Percentiles rank a stretch among this genome's conserved stretches.
Conservation (phyloP, 2,888 invertebrate genomes). For the Ptilodon capucinus region DNA sequence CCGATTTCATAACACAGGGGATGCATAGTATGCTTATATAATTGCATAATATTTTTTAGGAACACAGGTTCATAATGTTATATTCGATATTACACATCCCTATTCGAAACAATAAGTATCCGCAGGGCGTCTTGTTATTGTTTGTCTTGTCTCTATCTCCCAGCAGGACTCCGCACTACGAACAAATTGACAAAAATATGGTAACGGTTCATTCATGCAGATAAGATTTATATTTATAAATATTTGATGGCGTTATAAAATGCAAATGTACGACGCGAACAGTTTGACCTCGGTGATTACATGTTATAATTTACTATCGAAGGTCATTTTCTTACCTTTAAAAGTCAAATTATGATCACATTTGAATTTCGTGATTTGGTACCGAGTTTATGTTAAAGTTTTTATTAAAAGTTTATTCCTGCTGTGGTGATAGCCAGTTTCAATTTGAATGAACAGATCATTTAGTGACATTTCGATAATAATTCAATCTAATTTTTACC, state of each 20-base stretch:
- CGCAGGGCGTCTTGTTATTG: slow-evolving; percentile 66
- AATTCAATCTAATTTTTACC: slow-evolving; percentile 23
- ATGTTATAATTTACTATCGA: slow-evolving; percentile 19
- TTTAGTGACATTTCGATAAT: slow-evolving; percentile 17
- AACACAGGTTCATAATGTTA: no score
- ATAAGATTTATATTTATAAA: slow-evolving; percentile 28
- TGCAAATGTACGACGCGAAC: slow-evolving; percentile 20
- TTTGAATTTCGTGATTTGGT: slow-evolving; percentile 17
- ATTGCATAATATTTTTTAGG: no score
- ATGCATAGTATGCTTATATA: no score
- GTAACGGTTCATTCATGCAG: slow-evolving; percentile 36
- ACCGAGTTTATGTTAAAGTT: slow-evolving; percentile 16
- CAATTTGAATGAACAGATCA: slow-evolving; percentile 23
- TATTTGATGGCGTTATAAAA: slow-evolving; percentile 27
- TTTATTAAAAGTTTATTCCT: slow-evolving; percentile 12
- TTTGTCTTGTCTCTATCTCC: slow-evolving; percentile 62
- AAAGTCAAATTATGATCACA: slow-evolving; percentile 14
- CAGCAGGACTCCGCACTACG: slow-evolving; percentile 55
- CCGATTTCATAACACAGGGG: no score
- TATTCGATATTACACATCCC: no score
- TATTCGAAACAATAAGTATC: slow-evolving; percentile 74
- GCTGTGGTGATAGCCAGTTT: slow-evolving; percentile 21
- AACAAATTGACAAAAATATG: slow-evolving; percentile 67
- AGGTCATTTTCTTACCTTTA: slow-evolving; percentile 7
- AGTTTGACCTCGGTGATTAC: slow-evolving; percentile 21